Evolutionary conservation across 2,888 invertebrate genomes (phyloP), one percentile per base, ranked within the genome.

Genomic region (Portevinia maculata): DNA sequence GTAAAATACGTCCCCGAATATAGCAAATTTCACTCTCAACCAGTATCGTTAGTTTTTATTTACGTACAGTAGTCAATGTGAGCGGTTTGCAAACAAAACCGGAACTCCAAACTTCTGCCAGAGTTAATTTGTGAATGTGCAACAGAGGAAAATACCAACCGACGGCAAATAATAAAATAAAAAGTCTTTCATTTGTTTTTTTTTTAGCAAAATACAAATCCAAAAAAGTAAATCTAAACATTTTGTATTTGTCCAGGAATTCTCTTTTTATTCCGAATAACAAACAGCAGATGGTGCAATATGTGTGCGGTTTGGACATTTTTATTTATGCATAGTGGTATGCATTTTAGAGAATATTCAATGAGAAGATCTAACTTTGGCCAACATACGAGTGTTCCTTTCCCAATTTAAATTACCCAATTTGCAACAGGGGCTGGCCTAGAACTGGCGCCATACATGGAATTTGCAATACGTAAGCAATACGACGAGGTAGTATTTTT

Each of bases 261-360:
- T 32, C 32, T n/a, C 21, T 57, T 64, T 70, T 57, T 57, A 53
- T 59, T 52, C 19, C 30, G 17, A 60, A 48, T 30, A 67, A 55
- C 59, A 62, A 55, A 69, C 69, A 67, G 19, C 81, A 81, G 64
- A 70, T 81, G 81, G 62, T 81, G 70, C 59, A 50, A 50, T 57
- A 48, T 75, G 64, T 74, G 44, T 75, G 73, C 39, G 69, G 69
- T 75, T 32, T 64, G 70, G 70, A 81, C 57, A 55, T 70, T 81
- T 81, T 81, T 64, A 76, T 75, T 71, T 71, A 64, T 81, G 46
- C 41, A 70, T 75, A 7, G 62, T 52, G 75, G 75, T 75, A 75
- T 70, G 44, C 70, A 64, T 70, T 75, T 70, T 57, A 81, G 74
- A 75, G 15, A 65, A 67, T 50, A 62, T 57, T 34, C 53, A 24